These are phyloP conservation scores for Anthopleura sola DNA, from an alignment of 64 coral and sea anemone species.

Conservation along the genomic window DNA sequence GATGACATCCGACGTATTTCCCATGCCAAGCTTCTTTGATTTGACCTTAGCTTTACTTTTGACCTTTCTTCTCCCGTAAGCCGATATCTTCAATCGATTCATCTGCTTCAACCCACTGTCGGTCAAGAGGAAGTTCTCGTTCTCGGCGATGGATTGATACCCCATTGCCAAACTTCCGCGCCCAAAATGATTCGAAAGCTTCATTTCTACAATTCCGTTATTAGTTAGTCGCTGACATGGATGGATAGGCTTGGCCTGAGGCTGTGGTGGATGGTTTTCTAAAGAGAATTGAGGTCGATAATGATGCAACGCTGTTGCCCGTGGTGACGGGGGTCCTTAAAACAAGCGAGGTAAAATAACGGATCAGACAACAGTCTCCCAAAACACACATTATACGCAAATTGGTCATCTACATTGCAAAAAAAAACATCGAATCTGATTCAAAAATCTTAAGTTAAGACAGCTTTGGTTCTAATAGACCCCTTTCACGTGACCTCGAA, in stretches of 20 bases:
- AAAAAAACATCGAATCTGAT: no score
- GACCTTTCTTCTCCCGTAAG: conserved; percentile 42
- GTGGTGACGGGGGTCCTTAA: conserved; percentile 91
- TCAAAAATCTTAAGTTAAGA: no score
- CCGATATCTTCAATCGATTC: conserved; percentile 78
- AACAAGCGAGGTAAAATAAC: neutral
- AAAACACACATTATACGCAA: neutral
- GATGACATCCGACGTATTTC: neutral
- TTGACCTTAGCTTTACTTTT: conserved; percentile 64
- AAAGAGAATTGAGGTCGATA: conserved; percentile 69
- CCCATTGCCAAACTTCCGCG: conserved; percentile 12
- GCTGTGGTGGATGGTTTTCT: conserved; percentile 48
- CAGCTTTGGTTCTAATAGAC: no score
- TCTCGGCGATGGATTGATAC: conserved; percentile 29
- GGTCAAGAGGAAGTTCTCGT: conserved; percentile 68
- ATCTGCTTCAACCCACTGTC: conserved; percentile 84
- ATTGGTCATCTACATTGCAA: no score
- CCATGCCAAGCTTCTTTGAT: conserved; percentile 45
- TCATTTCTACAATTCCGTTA: conserved; percentile 63
- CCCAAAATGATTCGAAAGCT: conserved; percentile 59
- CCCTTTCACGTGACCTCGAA: no score
- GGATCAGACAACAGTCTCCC: neutral
- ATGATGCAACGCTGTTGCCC: conserved; percentile 86
- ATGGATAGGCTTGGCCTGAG: conserved; percentile 72
- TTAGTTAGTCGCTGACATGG: conserved; percentile 83